These are phyloP conservation scores for Operophtera brumata DNA, from an alignment of 2,888 invertebrate genomes.

Conservation along the genomic window DNA sequence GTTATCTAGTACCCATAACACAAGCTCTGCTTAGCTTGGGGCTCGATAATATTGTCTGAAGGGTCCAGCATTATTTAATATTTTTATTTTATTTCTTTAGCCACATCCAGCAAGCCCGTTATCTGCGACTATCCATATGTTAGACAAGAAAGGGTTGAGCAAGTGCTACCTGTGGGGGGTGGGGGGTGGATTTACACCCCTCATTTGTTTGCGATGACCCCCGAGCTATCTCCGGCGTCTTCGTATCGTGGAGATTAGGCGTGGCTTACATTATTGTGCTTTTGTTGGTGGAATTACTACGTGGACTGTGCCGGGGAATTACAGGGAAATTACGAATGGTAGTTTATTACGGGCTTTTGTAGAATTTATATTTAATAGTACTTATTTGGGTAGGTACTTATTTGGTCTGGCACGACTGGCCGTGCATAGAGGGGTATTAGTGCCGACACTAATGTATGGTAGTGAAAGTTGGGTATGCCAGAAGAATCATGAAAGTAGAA, in stretches of 20 bases:
- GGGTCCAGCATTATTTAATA: too few relatives aligned
- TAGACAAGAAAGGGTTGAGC: constrained; percentile 78
- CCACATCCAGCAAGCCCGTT: constrained; percentile 32
- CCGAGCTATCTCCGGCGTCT: constrained; percentile 70
- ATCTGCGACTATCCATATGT: constrained; percentile 60
- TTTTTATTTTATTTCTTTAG: neutral
- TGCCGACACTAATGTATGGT: too few relatives aligned
- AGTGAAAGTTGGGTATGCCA: too few relatives aligned
- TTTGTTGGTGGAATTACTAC: constrained; percentile 32
- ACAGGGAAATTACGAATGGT: constrained; percentile 27
- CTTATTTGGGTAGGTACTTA: too few relatives aligned
- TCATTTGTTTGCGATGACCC: constrained; percentile 86
- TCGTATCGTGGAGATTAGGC: constrained; percentile 58
- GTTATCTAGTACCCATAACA: too few relatives aligned
- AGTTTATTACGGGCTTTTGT: constrained; percentile 24
- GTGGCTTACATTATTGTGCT: constrained; percentile 51
- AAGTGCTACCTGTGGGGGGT: constrained; percentile 59
- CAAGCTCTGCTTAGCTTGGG: too few relatives aligned
- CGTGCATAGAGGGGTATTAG: too few relatives aligned
- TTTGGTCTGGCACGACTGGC: too few relatives aligned
- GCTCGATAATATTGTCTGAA: too few relatives aligned
- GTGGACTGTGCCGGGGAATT: constrained; percentile 22
- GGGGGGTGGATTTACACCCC: constrained; percentile 82
- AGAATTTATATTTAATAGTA: constrained; percentile 7
- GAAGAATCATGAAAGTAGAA: too few relatives aligned